A percentile compares a stretch with the other conserved stretches of the same genome.
Conservation (phyloP, 2,113 vertebrate species). For the Tupaia chinensis region DNA sequence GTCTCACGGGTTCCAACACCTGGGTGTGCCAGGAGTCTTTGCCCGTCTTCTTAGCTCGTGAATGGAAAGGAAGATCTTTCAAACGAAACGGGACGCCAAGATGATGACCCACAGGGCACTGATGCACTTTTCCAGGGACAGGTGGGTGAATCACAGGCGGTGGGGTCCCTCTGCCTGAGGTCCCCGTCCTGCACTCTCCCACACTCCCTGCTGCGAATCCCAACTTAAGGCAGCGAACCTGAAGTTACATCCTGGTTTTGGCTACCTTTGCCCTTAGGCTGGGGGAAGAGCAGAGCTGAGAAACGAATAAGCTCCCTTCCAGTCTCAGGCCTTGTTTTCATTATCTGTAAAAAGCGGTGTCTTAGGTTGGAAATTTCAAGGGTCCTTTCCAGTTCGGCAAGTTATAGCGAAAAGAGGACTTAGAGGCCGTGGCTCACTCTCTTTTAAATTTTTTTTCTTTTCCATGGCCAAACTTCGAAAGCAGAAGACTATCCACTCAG, state of each 20-base stretch:
- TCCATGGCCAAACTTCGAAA: background rate
- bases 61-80: background rate
- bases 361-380: background rate
- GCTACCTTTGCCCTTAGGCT: background rate
- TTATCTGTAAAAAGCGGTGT: constrained; percentile 21
- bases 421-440: background rate
- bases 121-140: background rate
- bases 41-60: background rate
- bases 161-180: background rate
- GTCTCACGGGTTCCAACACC: background rate
- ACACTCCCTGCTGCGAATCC: background rate
- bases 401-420: background rate
- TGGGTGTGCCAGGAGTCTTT: background rate
- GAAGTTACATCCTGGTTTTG: background rate
- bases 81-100: background rate
- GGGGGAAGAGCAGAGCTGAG: constrained; percentile 11
- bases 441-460: background rate
- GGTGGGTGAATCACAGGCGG: background rate
- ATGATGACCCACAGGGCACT: background rate
- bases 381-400: background rate
- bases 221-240: background rate
- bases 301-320: background rate
- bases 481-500: background rate
- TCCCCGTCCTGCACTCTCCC: background rate
- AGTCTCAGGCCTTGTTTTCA: background rate